These are phyloP conservation scores for Prolemur simus DNA, from an alignment of 2,113 vertebrate genomes.

Conservation along the genomic window DNA sequence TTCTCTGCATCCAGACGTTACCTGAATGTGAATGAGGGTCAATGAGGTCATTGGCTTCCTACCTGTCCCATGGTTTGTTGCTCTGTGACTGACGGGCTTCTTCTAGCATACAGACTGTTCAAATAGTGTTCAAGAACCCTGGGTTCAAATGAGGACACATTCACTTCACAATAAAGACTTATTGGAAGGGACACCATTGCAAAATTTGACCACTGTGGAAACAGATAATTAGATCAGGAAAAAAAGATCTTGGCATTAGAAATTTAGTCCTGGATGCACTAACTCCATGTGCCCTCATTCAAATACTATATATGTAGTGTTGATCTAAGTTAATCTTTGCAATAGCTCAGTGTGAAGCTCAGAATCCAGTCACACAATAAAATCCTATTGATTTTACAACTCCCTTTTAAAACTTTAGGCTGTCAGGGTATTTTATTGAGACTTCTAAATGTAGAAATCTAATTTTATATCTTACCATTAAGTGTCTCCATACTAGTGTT, in stretches of 20 bases:
- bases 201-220: background rate
- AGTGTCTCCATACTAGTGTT: slow-evolving; percentile 48
- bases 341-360: background rate
- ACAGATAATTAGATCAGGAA: background rate
- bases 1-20: background rate
- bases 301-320: rapidly evolving
- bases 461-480: slow-evolving; percentile 61
- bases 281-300: background rate
- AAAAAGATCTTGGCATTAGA: background rate
- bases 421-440: slow-evolving; percentile 50
- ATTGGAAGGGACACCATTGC: background rate
- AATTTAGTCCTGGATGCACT: background rate
- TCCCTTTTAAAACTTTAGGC: slow-evolving; percentile 48
- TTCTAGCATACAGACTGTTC: background rate
- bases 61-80: background rate
- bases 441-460: slow-evolving; percentile 61
- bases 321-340: background rate
- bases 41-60: background rate
- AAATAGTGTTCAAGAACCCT: background rate
- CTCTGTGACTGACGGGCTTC: background rate
- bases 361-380: background rate
- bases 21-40: background rate
- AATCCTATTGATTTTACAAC: background rate
- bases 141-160: background rate
- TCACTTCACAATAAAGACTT: background rate